Conservation (phyloP, 2,888 invertebrate species). For the Embidobia sp. region DNA sequence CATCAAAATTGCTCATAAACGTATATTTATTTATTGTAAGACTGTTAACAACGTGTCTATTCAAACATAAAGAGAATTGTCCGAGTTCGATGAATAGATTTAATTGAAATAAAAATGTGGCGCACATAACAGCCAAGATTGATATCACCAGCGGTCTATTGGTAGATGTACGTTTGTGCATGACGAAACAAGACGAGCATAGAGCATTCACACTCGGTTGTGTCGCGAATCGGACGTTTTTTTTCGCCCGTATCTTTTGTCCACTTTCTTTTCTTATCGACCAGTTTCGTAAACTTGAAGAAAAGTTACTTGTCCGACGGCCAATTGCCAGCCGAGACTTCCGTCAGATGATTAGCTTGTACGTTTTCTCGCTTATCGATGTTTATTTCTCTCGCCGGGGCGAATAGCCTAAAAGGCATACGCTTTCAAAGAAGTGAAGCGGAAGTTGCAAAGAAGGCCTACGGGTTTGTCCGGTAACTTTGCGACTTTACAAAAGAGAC, state of each 20-base stretch:
- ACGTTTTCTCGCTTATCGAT: conserved; percentile 40
- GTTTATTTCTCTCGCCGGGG: conserved; percentile 17
- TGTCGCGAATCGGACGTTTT: too few relatives aligned
- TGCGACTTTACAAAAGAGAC: too few relatives aligned
- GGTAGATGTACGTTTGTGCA: conserved; percentile 24
- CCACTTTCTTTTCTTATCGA: conserved; percentile 42
- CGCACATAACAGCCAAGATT: conserved; percentile 52
- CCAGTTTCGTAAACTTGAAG: conserved; percentile 41
- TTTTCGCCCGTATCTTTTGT: conserved; percentile 26
- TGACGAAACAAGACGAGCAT: too few relatives aligned
- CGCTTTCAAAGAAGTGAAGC: not conserved
- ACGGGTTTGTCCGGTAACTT: too few relatives aligned
- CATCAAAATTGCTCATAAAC: not conserved
- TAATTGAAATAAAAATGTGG: conserved; percentile 56
- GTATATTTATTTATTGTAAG: conserved; percentile 13
- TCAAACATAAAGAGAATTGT: conserved; percentile 37
- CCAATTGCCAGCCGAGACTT: conserved; percentile 56
- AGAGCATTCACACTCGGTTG: too few relatives aligned
- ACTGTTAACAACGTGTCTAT: conserved; percentile 37
- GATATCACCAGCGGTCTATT: conserved; percentile 32
- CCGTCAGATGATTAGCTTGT: conserved; percentile 55
- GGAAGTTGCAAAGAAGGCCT: not conserved
- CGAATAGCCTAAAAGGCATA: conserved; percentile 10
- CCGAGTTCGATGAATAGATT: conserved; percentile 41
- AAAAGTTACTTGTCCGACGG: conserved; percentile 57